phyloP scores from a whole-genome alignment of 2,797 vertebrate species.

The Poecilia velifera region DNA sequence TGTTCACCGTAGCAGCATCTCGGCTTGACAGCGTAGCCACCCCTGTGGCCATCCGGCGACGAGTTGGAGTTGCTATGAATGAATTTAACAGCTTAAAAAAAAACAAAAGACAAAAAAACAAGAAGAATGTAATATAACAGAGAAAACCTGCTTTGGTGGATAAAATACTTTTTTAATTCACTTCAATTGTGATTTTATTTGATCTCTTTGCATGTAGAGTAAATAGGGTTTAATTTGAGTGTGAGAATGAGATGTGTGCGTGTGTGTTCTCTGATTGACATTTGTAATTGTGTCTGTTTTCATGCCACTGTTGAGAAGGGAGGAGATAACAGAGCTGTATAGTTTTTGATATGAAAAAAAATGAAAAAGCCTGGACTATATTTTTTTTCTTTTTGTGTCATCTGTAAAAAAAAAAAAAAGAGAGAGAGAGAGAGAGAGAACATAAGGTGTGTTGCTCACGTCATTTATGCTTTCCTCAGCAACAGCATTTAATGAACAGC shows the following conservation, averaged over 20 bases:
- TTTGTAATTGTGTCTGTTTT: constrained; percentile 70
- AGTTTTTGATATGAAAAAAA: constrained; percentile 57
- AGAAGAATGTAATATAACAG: constrained; percentile 79
- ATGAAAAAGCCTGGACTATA: constrained; percentile 21
- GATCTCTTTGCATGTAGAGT: constrained; percentile 71
- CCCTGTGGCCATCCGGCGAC: constrained; percentile 29
- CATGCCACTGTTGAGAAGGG: constrained; percentile 64
- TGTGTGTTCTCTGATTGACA: constrained; percentile 53
- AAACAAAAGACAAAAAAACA: constrained; percentile 54
- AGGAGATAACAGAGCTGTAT: constrained; percentile 54
- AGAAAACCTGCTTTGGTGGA: constrained; percentile 67
- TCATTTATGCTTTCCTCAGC: constrained; percentile 38
- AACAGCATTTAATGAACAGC: constrained; percentile 48
- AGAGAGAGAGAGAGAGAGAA: background rate
- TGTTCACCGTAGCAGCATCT: constrained; percentile 20
- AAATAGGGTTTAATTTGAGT: constrained; percentile 60
- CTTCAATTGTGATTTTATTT: constrained; percentile 41
- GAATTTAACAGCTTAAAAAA: constrained; percentile 50
- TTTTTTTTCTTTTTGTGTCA: constrained; percentile 29
- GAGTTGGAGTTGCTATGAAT: constrained; percentile 59
- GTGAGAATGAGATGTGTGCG: constrained; percentile 45
- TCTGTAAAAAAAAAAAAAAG: constrained; percentile 8
- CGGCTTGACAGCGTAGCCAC: constrained; percentile 37
- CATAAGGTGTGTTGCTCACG: constrained; percentile 29
- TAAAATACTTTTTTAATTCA: constrained; percentile 54